Conservation (phyloP, 2,113 vertebrate species). For the Pseudonaja textilis region DNA sequence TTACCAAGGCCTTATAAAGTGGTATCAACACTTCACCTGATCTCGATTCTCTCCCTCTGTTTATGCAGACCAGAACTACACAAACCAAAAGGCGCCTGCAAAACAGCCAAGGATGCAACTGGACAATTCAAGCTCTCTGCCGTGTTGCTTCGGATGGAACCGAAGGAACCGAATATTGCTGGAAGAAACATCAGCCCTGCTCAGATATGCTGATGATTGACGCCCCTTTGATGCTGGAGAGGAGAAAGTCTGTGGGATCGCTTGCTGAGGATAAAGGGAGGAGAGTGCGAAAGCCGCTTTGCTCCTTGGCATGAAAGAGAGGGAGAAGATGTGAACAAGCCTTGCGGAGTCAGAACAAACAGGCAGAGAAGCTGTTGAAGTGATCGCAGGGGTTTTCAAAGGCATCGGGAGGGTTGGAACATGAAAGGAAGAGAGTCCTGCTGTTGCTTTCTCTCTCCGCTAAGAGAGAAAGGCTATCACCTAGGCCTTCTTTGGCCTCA, state of each 20-base stretch:
- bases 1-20: no score
- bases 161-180: not conserved
- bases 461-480: no score
- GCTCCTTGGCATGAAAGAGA: not conserved
- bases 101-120: not conserved
- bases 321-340: not conserved
- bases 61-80: not conserved
- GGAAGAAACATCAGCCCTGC: not conserved
- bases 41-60: no score
- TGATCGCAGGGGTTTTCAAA: not conserved
- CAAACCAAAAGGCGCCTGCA: not conserved
- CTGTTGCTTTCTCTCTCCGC: not conserved
- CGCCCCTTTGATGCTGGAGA: not conserved
- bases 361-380: not conserved
- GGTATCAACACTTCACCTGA: no score
- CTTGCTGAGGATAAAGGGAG: not conserved
- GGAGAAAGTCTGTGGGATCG: not conserved
- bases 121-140: not conserved
- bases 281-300: not conserved
- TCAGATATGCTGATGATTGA: not conserved
- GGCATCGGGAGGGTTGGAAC: not conserved
- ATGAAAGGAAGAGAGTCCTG: not conserved
- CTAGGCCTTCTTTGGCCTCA: not conserved
- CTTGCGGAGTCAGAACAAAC: not conserved
- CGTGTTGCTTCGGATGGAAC: not conserved